phyloP scores from a whole-genome alignment of 2,888 invertebrate species.

The Chesias legatella region DNA sequence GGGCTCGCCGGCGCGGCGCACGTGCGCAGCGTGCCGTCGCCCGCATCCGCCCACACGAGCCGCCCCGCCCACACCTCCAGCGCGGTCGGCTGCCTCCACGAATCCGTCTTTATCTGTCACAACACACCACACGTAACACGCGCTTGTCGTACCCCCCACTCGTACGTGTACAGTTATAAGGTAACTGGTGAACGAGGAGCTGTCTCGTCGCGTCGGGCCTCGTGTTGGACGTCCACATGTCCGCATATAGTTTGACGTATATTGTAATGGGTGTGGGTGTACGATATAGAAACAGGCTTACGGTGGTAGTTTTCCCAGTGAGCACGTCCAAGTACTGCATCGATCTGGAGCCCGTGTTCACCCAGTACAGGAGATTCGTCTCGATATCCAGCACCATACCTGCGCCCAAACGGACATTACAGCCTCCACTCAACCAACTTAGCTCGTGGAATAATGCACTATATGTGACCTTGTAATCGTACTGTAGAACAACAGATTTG shows the following conservation, averaged over 20 bases:
- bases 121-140: not conserved
- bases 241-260: too few relatives aligned
- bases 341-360: constrained; percentile 57
- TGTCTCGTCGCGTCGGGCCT: too few relatives aligned
- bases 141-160: not conserved
- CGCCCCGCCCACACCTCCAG: constrained; percentile 83
- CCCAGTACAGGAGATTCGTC: constrained; percentile 85
- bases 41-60: constrained; percentile 85
- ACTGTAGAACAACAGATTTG: too few relatives aligned
- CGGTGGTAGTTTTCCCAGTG: constrained; percentile 49
- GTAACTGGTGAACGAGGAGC: too few relatives aligned
- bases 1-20: constrained; percentile 80
- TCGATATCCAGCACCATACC: constrained; percentile 83
- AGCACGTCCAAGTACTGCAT: constrained; percentile 82
- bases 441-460: too few relatives aligned
- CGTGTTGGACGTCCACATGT: too few relatives aligned
- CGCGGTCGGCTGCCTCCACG: constrained; percentile 79
- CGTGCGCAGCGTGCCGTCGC: constrained; percentile 81
- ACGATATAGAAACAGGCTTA: too few relatives aligned
- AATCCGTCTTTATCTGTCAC: constrained; percentile 46
- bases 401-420: constrained; percentile 31
- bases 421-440: too few relatives aligned
- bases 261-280: too few relatives aligned
- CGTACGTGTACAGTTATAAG: too few relatives aligned
- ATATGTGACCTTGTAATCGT: too few relatives aligned